Conservation (phyloP, 2,797 vertebrate species). For the Sarcophilus harrisii region DNA sequence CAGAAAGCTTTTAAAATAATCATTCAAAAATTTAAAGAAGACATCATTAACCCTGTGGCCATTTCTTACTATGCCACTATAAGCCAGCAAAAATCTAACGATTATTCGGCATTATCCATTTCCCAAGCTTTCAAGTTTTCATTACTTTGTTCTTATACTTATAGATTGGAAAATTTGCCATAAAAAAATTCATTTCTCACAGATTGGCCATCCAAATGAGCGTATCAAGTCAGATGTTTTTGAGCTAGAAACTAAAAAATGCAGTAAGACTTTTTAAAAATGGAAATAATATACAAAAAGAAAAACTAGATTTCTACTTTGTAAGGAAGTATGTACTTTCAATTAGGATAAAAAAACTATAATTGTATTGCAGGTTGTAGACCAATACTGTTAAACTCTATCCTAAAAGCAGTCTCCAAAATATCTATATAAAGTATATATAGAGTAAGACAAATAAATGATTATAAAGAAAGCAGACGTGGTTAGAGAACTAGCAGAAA, state of each 20-base stretch:
- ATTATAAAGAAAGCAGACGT: not conserved
- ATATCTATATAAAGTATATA: not conserved
- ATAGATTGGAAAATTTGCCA: slow-evolving; percentile 31
- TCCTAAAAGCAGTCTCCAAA: slow-evolving; percentile 16
- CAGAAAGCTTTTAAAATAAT: slow-evolving; percentile 53
- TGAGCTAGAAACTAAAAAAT: not conserved
- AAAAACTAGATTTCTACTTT: not conserved
- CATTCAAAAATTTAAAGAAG: slow-evolving; percentile 49
- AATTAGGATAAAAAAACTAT: slow-evolving; percentile 46
- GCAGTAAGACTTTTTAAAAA: slow-evolving; percentile 6
- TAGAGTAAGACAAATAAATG: not conserved
- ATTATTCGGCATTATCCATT: slow-evolving; percentile 13
- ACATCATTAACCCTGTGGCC: slow-evolving; percentile 7
- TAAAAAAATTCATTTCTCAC: slow-evolving; percentile 16
- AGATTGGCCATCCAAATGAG: not conserved
- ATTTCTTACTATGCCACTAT: not conserved
- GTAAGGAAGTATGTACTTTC: slow-evolving; percentile 4
- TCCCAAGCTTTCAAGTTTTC: slow-evolving; percentile 25
- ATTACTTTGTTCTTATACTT: slow-evolving; percentile 44
- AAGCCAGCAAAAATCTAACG: slow-evolving; percentile 19
- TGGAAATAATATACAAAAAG: slow-evolving; percentile 35
- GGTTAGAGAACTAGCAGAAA: not conserved
- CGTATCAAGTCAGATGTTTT: not conserved
- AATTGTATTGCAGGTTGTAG: slow-evolving; percentile 1
- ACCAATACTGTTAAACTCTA: not conserved